phyloP scores from a whole-genome alignment of 2,797 vertebrate species.

The Rhinella marina region DNA sequence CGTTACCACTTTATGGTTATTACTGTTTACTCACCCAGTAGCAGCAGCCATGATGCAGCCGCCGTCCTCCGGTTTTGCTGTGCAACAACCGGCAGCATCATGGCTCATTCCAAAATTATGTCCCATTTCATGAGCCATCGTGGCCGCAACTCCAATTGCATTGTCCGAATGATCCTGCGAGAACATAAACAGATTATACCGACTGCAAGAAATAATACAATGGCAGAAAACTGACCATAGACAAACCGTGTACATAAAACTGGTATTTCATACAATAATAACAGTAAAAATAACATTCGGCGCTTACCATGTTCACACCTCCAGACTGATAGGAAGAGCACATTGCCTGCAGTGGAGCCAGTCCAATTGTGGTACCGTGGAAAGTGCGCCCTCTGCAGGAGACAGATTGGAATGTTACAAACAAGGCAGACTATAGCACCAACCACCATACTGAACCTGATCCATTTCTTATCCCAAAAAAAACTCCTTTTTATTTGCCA shows the following conservation, averaged over 20 bases:
- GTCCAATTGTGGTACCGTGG: constrained; percentile 91
- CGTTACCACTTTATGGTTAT: no score
- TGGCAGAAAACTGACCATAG: background rate
- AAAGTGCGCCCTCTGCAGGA: constrained; percentile 85
- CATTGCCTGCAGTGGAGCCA: constrained; percentile 95
- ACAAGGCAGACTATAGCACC: background rate
- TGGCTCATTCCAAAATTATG: constrained; percentile 99
- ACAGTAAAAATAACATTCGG: background rate
- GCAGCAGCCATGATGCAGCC: constrained; percentile 99
- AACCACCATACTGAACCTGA: no score
- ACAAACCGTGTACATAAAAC: background rate
- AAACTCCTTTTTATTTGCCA: no score
- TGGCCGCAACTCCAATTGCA: constrained; percentile 91
- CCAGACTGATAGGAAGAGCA: constrained; percentile 96
- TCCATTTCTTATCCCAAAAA: no score
- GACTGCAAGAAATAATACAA: background rate
- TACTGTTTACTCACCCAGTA: constrained; percentile 82
- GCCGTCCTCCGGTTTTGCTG: constrained; percentile 82
- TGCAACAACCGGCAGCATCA: constrained; percentile 86
- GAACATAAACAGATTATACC: constrained; percentile 35
- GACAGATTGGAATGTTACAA: background rate
- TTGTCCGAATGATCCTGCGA: constrained; percentile 91
- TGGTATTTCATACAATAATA: background rate
- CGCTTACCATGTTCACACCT: constrained; percentile 91
- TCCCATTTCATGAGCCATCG: constrained; percentile 96